Evolutionary conservation across 2,113 vertebrate species (phyloP), one percentile per base, ranked within the genome.

Genomic region (Origma solitaria): DNA sequence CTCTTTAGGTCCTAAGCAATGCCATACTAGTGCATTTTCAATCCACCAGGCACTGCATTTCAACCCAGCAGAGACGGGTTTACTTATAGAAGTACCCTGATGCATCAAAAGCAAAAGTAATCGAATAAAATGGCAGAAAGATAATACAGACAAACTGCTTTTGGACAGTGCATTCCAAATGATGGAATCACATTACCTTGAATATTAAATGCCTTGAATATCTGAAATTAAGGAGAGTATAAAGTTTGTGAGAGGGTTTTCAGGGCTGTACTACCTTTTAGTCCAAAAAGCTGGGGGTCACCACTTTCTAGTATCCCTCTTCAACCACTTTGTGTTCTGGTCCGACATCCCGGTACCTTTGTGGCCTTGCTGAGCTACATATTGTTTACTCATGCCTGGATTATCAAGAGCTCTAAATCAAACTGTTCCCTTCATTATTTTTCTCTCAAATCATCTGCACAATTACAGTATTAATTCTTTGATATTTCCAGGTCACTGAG

Each of bases 401-500:
- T 44, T 47, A 76, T 51, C 42, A 92, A 77, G 7, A 83, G 22
- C 33, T 69, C 56, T 58, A 75, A 77, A 75, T 82, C 60, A 86
- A 78, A 38, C 21, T 17, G 1, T 54, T 86, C 27, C 35, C 12
- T 35, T 94, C 21, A 15, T 75, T 88, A 70, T 78, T 94, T 89
- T 89, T 86, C 40, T 78, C 47, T 91, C 60, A 84, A 78, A 78
- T 57, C 11, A 47, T 40, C 76, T 50, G 28, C 69, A 91, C 82
- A 91, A 66, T 80, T 60, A 45, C 33, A 58, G 9, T 33, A 68
- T 51, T 78, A 94, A 84, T 86, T 83, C 49, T 85, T 60, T 64
- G 37, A 44, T 91, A 75, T 72, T 95, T 88, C 71, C 79, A 85
- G 89, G 72, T 92, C 69, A 86, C 35, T 58, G n/a, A 84, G 51